Evolutionary conservation across 2,888 invertebrate species (phyloP), one percentile per base, ranked within the genome.

Genomic region (Rhagium mordax): DNA sequence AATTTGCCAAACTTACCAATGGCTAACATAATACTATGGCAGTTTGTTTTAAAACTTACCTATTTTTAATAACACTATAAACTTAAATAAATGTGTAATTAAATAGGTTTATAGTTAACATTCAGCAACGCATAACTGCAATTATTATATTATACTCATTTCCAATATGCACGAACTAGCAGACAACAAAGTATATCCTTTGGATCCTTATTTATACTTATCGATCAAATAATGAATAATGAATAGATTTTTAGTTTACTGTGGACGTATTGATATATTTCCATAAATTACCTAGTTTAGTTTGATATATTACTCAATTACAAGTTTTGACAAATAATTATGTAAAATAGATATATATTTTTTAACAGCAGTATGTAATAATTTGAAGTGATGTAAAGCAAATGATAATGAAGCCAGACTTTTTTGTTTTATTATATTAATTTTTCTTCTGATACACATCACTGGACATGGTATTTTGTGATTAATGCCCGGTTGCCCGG

Each of bases 311-410:
- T 49, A 51, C 64, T 48, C 70, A 64, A 72, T 73, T 75, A 75
- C 68, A 71, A 65, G 48, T 69, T 68, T 71, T 68, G 75, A 75
- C 73, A 75, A 75, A 75, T 71, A 73, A 75, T 75, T 75, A 73
- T 71, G 75, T 70, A 75, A 75, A 73, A 67, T 65, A 65, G 74
- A 57, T 64, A 61, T 61, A 41, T 68, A 65, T 33, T 61, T 75
- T 73, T 75, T 61, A 61, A 60, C 41, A 21, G 3, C 33, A 61
- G 53, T 53, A 33, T 57, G 27, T 71, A 59, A 65, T 76, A 76
- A 76, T 72, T 72, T 66, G 70, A 74, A 71, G 71, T 72, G 74
- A 77, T 77, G 73, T 74, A 72, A 72, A 68, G 75, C 70, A 72
- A 76, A 72, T 75, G 72, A 67, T 70, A 75, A 75, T 75, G 70